Percentiles rank a stretch among this genome's conserved stretches.
Conservation (phyloP, 92 coral and sea anemone species). For the Palythoa grandis region DNA sequence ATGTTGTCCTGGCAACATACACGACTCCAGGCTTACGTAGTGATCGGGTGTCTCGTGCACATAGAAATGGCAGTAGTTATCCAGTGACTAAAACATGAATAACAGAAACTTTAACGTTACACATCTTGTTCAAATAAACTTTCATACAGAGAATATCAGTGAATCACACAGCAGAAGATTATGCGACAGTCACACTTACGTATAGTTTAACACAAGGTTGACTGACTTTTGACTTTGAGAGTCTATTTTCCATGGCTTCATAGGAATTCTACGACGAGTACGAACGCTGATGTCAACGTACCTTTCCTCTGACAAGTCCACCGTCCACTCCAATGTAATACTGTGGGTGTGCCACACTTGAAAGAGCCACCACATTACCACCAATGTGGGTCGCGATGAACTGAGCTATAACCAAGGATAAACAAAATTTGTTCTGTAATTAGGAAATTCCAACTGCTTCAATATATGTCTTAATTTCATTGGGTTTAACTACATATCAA, state of each 20-base stretch:
- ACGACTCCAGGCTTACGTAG: conserved; percentile 56
- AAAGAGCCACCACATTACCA: conserved; percentile 62
- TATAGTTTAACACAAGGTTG: neutral
- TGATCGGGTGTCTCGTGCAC: conserved; percentile 71
- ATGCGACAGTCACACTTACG: too few relatives aligned
- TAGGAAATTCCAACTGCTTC: neutral
- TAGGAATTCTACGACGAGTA: too few relatives aligned
- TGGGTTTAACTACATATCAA: too few relatives aligned
- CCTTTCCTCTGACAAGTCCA: too few relatives aligned
- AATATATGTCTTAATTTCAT: neutral
- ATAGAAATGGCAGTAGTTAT: conserved; percentile 60
- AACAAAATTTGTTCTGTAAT: neutral
- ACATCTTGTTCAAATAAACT: neutral
- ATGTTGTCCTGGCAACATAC: conserved; percentile 67
- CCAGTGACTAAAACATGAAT: conserved; percentile 36
- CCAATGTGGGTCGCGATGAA: conserved; percentile 64
- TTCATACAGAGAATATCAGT: neutral
- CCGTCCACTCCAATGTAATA: neutral
- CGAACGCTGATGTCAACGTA: too few relatives aligned
- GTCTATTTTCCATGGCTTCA: too few relatives aligned
- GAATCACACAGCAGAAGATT: neutral
- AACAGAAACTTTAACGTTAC: neutral
- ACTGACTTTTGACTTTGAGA: too few relatives aligned
- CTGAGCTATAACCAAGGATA: conserved; percentile 48
- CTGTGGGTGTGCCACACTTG: conserved; percentile 54